Conservation (phyloP, 1,140 invertebrate genomes). For the Battus philenor region DNA sequence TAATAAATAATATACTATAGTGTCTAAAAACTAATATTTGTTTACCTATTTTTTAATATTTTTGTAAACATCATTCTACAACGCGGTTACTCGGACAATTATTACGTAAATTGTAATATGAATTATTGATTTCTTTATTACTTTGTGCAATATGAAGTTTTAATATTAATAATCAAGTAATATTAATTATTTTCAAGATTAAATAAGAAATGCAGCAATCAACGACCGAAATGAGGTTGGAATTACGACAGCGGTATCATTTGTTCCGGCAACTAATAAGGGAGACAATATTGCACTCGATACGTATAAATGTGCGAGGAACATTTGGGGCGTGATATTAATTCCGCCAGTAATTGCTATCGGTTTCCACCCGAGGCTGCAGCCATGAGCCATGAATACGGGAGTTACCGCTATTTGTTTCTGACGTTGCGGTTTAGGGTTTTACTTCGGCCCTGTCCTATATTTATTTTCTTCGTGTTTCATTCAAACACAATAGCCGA, state of each 20-base stretch:
- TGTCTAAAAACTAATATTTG: no score
- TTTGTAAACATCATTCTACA: no score
- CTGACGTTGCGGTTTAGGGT: slow-evolving; percentile 72
- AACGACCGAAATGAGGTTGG: slow-evolving; percentile 61
- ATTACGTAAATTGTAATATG: no score
- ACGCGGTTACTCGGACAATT: no score
- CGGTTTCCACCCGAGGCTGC: slow-evolving; percentile 65
- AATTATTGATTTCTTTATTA: no score
- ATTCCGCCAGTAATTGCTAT: slow-evolving; percentile 75
- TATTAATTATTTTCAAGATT: slow-evolving; percentile 71
- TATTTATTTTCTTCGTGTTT: slow-evolving; percentile 73
- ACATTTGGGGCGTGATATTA: slow-evolving; percentile 75
- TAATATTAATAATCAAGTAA: no score
- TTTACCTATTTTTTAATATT: no score
- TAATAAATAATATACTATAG: no score
- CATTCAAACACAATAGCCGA: slow-evolving; percentile 58
- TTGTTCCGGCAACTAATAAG: slow-evolving; percentile 74
- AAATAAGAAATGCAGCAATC: slow-evolving; percentile 70
- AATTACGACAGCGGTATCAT: slow-evolving; percentile 66
- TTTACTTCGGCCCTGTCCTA: slow-evolving; percentile 59
- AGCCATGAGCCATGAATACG: slow-evolving; percentile 73
- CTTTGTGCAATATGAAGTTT: no score
- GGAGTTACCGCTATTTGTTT: slow-evolving; percentile 74
- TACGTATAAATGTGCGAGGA: slow-evolving; percentile 73
- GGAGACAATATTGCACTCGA: slow-evolving; percentile 75